Conservation (phyloP, 2,888 invertebrate genomes). For the Eupelmus urozonus region DNA sequence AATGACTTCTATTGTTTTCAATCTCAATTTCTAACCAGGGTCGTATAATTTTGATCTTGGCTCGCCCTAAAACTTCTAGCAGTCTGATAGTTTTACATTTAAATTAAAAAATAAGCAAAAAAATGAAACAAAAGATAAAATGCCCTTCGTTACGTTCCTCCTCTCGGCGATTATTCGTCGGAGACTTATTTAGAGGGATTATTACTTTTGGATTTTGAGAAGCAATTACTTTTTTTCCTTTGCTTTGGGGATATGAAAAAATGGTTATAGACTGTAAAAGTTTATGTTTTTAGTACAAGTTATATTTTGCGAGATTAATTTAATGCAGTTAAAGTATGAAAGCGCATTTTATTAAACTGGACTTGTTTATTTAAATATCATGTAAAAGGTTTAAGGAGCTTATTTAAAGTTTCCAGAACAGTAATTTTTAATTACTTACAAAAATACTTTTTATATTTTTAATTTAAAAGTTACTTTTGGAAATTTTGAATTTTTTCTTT, state of each 20-base stretch:
- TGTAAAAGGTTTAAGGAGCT: slow-evolving; percentile 13
- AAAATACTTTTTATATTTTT: slow-evolving; percentile 23
- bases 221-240: slow-evolving; percentile 44
- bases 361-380: slow-evolving; percentile 15
- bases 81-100: slow-evolving; percentile 57
- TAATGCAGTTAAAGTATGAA: slow-evolving; percentile 33
- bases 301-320: slow-evolving; percentile 31
- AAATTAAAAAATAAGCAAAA: slow-evolving; percentile 31
- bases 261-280: slow-evolving; percentile 30
- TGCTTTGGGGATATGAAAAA: slow-evolving; percentile 40
- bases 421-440: slow-evolving; percentile 31
- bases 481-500: slow-evolving; percentile 28
- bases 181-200: slow-evolving; percentile 45
- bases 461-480: slow-evolving; percentile 32
- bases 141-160: slow-evolving; percentile 57
- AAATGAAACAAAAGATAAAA: slow-evolving; percentile 40
- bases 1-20: slow-evolving; percentile 35
- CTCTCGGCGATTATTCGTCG: slow-evolving; percentile 38
- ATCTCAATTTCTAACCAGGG: slow-evolving; percentile 37
- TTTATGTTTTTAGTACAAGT: slow-evolving; percentile 17
- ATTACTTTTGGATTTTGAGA: slow-evolving; percentile 43
- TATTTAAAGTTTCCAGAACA: slow-evolving; percentile 32
- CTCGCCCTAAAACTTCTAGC: slow-evolving; percentile 40
- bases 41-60: slow-evolving; percentile 27
- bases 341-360: slow-evolving; percentile 51